A percentile compares a stretch with the other conserved stretches of the same genome.
Evolutionary conservation across 2,888 invertebrate genomes (phyloP).

Genomic region (Allolobophora icterica): DNA sequence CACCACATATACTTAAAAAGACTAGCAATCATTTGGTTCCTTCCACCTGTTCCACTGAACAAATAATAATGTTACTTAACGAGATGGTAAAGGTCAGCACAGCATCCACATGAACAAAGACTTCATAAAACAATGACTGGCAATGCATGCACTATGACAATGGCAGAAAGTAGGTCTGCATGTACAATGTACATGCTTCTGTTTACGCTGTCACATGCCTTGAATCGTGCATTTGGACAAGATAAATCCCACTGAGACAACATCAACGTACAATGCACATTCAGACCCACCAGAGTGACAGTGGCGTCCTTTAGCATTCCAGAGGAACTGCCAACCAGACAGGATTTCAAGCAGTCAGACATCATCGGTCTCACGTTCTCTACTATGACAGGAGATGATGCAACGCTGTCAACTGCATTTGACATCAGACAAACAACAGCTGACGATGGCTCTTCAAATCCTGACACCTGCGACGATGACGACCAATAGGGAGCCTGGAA

Average conservation of each 20-base stretch:
- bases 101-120: not conserved
- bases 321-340: constrained; percentile 11
- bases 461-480: not conserved
- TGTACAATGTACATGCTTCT: not conserved
- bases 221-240: not conserved
- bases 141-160: constrained; percentile 9
- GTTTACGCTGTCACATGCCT: not conserved
- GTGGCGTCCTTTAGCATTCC: not conserved
- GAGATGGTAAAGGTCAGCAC: not conserved
- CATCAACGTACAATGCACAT: not conserved
- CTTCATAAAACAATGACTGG: not conserved
- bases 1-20: not conserved
- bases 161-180: constrained; percentile 17
- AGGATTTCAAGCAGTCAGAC: not conserved
- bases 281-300: not conserved
- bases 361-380: not conserved
- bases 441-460: not conserved
- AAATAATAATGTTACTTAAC: not conserved
- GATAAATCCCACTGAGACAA: not conserved
- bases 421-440: constrained; percentile 4
- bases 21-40: not conserved
- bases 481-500: not conserved
- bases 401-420: not conserved
- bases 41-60: not conserved
- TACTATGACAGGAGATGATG: not conserved